Evolutionary conservation across 2,888 invertebrate genomes (phyloP), one percentile per base, ranked within the genome.

Genomic region (Trachelus tabidus): DNA sequence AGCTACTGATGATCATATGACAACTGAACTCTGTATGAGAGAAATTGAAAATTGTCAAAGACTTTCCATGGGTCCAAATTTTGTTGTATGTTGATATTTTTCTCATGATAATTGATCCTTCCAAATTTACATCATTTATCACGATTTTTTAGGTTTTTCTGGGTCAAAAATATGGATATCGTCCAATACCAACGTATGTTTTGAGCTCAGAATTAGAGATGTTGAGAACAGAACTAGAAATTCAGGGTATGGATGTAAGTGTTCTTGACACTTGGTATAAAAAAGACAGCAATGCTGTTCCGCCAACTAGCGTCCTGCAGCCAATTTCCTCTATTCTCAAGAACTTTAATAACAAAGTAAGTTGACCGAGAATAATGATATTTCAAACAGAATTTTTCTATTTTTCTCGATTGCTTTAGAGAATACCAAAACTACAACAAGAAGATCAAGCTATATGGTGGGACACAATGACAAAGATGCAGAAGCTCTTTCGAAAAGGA

Each of bases 1-100:
- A 92, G 98, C 99, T 0, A 99, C 99, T 0, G 99, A 99, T 88
- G 99, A 99, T 94, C 99, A 99, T 93, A 98, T 98, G 98, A 99
- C 99, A 33, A 99, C 99, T 0, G 98, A 98, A 88, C 94, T 99
- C 0, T 99, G 99, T 90, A 98, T 99, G 98, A 95, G 97, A 82
- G 99, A 99, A 93, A 99, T 99, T 81, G 97, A 97, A 92, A 99
- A 99, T 92, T 99, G 99, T 89, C 99, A 99, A 91, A 94, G 99
- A 4, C 93, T 99, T 1, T 98, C 98, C 1, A 98, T 99, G 97
- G 99, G 99, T 0, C 98, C 99, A 0, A 99, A 99, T 92, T 99
- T 99, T 91, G 98, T 99, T 79, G 98, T 96, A 90, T 90, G 92
- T 40, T 12, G 68, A 37, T 69, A 69, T 34, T 75, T 9, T 68